Evolutionary conservation across 2,113 vertebrate genomes (phyloP).

Genomic region (Chlorodrepanis virens): DNA sequence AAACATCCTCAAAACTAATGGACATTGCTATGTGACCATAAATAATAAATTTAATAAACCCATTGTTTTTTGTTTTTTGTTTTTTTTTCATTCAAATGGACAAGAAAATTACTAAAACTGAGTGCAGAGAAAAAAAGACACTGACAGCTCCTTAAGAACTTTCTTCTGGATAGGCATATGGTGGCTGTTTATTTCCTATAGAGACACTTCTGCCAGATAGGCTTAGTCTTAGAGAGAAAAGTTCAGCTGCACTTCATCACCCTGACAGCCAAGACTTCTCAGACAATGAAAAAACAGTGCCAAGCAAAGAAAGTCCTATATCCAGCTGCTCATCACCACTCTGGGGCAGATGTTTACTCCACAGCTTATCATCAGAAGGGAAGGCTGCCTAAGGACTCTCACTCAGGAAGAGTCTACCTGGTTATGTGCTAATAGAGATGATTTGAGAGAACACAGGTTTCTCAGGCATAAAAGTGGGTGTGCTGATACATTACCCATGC

Average conservation of each 20-base stretch:
- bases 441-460: neutral
- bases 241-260: neutral
- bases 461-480: neutral
- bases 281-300: neutral
- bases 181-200: neutral
- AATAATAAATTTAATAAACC: neutral
- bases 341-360: neutral
- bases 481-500: neutral
- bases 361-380: neutral
- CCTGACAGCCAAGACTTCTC: neutral
- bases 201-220: neutral
- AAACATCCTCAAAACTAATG: neutral
- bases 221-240: neutral
- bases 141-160: neutral
- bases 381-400: neutral
- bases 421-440: neutral
- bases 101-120: neutral
- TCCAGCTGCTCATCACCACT: neutral
- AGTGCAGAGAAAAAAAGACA: neutral
- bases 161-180: neutral
- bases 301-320: neutral
- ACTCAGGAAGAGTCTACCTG: neutral
- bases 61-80: no score
- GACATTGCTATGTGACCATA: neutral
- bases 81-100: neutral